Percentiles rank a stretch among this genome's conserved stretches.
Evolutionary conservation across 2,888 invertebrate genomes (phyloP).

Genomic region (Tryphoninae sp.): DNA sequence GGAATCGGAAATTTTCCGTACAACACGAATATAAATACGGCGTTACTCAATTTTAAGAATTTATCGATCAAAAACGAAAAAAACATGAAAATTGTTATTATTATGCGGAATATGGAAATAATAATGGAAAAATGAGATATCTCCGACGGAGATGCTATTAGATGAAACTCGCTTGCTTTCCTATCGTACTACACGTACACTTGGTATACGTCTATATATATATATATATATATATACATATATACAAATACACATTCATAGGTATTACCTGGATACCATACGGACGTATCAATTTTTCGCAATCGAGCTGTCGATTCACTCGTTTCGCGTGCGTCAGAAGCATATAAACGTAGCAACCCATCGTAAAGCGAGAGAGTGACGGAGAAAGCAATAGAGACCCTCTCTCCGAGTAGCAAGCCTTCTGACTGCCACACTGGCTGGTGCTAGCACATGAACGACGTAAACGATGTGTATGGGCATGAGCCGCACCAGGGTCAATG

Average conservation of each 20-base stretch:
- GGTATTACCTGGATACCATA: constrained; percentile 20
- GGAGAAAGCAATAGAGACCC: constrained; percentile 18
- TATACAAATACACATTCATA: background rate
- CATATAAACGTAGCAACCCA: constrained; percentile 14
- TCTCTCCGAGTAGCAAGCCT: constrained; percentile 49
- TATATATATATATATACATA: too few relatives aligned
- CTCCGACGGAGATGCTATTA: too few relatives aligned
- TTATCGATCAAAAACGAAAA: too few relatives aligned
- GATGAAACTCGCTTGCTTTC: too few relatives aligned
- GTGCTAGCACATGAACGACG: constrained; percentile 63
- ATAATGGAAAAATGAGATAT: too few relatives aligned
- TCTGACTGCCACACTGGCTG: constrained; percentile 35
- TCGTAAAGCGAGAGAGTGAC: constrained; percentile 32
- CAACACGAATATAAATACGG: too few relatives aligned
- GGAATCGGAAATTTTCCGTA: too few relatives aligned
- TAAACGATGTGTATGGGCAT: constrained; percentile 72
- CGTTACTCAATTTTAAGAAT: too few relatives aligned
- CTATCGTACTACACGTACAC: background rate
- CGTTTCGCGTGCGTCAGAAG: constrained; percentile 37
- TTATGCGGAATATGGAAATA: background rate
- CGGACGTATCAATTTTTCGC: constrained; percentile 17
- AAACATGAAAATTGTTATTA: too few relatives aligned
- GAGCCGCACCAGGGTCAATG: constrained; percentile 75
- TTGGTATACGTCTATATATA: background rate
- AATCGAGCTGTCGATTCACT: constrained; percentile 52